Evolutionary conservation across 1,140 invertebrate genomes (phyloP).

Genomic region (Drosophila ananassae): DNA sequence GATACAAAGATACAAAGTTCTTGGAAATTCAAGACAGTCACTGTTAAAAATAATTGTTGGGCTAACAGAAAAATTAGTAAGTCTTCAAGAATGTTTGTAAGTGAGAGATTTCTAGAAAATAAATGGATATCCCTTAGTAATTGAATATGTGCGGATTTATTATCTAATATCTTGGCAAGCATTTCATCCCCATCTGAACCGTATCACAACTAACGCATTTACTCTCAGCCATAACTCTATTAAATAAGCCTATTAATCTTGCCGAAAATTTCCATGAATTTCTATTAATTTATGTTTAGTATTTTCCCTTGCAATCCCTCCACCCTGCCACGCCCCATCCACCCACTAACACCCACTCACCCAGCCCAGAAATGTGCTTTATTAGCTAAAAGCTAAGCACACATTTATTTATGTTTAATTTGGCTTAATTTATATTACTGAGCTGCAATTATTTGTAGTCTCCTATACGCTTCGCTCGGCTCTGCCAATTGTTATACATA

Average conservation of each 20-base stretch:
- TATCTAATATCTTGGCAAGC: conserved; percentile 18
- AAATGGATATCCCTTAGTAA: not conserved
- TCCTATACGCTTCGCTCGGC: conserved; percentile 11
- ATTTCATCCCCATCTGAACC: conserved; percentile 24
- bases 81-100: no score
- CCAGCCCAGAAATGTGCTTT: conserved; percentile 45
- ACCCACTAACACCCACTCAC: conserved; percentile 5
- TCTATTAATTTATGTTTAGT: conserved; percentile 69
- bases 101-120: no score
- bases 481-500: conserved; percentile 25
- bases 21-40: not conserved
- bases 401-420: conserved; percentile 71
- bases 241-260: conserved; percentile 69
- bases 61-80: no score
- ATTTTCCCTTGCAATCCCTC: conserved; percentile 7
- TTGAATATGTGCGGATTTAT: conserved; percentile 11
- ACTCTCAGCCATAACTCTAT: conserved; percentile 64
- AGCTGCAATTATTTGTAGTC: conserved; percentile 60
- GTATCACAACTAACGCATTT: conserved; percentile 11
- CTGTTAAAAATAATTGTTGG: not conserved
- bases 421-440: conserved; percentile 68
- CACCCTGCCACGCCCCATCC: not conserved
- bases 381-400: conserved; percentile 67
- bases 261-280: conserved; percentile 60
- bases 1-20: not conserved